phyloP scores from a whole-genome alignment of 2,797 vertebrate species.

The Darevskia nairensis region DNA sequence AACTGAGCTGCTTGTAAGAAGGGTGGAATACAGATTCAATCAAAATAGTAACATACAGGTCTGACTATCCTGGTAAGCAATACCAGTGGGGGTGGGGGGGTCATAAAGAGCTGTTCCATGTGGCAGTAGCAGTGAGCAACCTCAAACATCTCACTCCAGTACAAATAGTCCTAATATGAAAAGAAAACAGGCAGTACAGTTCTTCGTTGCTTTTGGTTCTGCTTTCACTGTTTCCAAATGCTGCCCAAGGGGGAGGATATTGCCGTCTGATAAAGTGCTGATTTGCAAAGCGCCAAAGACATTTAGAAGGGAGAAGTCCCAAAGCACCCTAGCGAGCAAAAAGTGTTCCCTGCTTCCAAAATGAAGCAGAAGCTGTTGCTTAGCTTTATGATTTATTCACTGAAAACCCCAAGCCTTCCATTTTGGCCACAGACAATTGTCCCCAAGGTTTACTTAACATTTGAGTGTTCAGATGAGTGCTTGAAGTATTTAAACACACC shows the following conservation, averaged over 20 bases:
- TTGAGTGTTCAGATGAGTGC: constrained; percentile 14
- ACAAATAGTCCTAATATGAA: background rate
- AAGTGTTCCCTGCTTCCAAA: background rate
- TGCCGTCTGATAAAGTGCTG: background rate
- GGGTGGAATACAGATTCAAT: background rate
- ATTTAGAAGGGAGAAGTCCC: constrained; percentile 10
- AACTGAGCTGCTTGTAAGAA: background rate
- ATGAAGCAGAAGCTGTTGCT: background rate
- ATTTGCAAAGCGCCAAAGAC: background rate
- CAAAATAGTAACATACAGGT: background rate
- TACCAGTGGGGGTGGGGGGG: background rate
- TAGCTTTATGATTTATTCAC: constrained; percentile 8
- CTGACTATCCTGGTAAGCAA: background rate
- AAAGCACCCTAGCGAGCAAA: background rate
- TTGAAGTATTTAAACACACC: constrained; percentile 14
- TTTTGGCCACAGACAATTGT: background rate
- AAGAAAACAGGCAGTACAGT: background rate
- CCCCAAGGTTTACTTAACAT: constrained; percentile 1
- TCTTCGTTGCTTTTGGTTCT: constrained; percentile 5
- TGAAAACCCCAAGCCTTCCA: background rate
- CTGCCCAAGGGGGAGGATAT: accelerated
- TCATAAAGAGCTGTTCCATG: background rate
- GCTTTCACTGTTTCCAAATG: background rate
- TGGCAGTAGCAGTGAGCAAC: background rate
- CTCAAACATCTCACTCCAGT: background rate